These are phyloP conservation scores for Pentalonia nigronervosa DNA, from an alignment of 1,140 invertebrate genomes.

Conservation along the genomic window DNA sequence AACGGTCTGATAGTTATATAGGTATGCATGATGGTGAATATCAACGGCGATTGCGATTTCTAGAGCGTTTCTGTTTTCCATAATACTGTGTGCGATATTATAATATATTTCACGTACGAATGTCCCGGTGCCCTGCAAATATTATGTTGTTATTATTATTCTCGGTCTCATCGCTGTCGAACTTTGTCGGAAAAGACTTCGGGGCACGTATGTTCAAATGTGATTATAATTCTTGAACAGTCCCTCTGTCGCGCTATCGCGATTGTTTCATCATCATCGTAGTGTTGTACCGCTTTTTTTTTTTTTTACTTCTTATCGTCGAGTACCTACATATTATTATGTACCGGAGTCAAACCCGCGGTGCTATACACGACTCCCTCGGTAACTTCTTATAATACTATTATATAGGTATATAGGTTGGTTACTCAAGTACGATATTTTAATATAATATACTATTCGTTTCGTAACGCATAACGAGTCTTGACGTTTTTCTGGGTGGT, in stretches of 20 bases:
- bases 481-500: constrained; percentile 55
- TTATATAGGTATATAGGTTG: not conserved
- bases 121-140: not conserved
- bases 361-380: not conserved
- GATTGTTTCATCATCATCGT: not conserved
- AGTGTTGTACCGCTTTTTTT: not conserved
- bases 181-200: not conserved
- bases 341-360: not conserved
- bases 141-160: not conserved
- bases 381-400: not conserved
- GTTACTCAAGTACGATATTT: not conserved
- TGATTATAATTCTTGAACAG: not conserved
- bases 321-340: not conserved
- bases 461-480: constrained; percentile 51
- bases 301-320: not conserved
- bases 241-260: not conserved
- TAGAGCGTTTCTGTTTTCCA: not conserved
- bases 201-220: not conserved
- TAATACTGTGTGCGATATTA: not conserved
- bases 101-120: not conserved
- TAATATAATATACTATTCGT: constrained; percentile 31
- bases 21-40: not conserved
- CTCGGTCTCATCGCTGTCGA: not conserved
- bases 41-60: not conserved
- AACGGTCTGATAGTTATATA: not conserved